Conservation (phyloP, 2,113 vertebrate species). For the Oxyura jamaicensis region DNA sequence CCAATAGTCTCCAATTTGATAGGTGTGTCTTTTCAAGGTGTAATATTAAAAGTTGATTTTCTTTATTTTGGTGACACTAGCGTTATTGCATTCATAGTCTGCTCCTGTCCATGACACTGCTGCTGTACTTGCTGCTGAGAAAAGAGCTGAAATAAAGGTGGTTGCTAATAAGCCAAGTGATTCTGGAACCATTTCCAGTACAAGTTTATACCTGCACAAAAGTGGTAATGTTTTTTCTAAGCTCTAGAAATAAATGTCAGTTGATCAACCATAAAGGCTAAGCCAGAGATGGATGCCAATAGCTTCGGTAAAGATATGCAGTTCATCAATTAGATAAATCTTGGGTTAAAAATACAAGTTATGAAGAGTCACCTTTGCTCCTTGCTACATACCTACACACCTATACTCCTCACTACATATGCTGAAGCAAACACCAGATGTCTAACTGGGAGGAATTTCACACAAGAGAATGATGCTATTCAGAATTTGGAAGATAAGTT, state of each 20-base stretch:
- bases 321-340: not conserved
- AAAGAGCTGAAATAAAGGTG: not conserved
- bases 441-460: not conserved
- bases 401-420: not conserved
- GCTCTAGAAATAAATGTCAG: not conserved
- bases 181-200: not conserved
- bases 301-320: not conserved
- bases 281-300: not conserved
- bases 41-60: not conserved
- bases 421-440: not conserved
- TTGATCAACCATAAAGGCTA: not conserved
- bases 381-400: not conserved
- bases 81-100: not conserved
- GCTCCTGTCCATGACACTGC: not conserved
- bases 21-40: not conserved
- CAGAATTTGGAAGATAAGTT: not conserved
- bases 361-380: not conserved
- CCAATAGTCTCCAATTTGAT: not conserved
- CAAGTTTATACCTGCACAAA: not conserved
- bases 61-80: not conserved
- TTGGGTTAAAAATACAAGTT: not conserved
- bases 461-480: not conserved
- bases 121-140: not conserved
- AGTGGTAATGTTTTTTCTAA: not conserved
- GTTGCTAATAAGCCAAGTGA: not conserved